A percentile compares a stretch with the other conserved stretches of the same genome.
These are phyloP conservation scores for Limnephilus auricula DNA, from an alignment of 2,888 invertebrate genomes.

Conservation along the genomic window DNA sequence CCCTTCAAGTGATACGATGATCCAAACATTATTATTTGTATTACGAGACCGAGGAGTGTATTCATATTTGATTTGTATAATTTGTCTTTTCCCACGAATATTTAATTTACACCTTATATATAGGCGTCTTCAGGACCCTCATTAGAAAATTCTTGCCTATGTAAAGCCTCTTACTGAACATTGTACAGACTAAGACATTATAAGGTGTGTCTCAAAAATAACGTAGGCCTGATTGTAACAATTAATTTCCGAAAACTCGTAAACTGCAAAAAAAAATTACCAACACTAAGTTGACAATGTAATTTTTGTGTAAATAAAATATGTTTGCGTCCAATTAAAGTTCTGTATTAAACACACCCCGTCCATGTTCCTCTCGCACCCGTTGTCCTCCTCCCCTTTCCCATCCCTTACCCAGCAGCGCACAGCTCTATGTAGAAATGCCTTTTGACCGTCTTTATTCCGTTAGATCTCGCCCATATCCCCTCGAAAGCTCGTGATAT, in stretches of 20 bases:
- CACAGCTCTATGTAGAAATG: background rate
- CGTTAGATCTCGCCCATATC: constrained; percentile 53
- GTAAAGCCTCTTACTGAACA: background rate
- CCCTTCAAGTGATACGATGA: too few relatives aligned
- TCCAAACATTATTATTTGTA: too few relatives aligned
- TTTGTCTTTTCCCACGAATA: background rate
- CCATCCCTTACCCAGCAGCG: background rate
- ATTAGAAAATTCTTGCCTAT: background rate
- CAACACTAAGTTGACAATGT: background rate
- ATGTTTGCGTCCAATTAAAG: background rate
- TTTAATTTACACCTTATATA: background rate
- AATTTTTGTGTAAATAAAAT: background rate
- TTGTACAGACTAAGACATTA: too few relatives aligned
- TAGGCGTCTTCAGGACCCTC: background rate
- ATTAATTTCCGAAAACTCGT: background rate
- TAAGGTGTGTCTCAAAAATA: background rate
- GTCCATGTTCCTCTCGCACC: background rate
- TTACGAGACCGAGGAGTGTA: too few relatives aligned
- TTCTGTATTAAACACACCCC: background rate
- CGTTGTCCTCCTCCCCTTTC: background rate
- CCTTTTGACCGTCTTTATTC: constrained; percentile 55
- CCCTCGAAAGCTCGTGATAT: constrained; percentile 56
- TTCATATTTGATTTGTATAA: background rate
- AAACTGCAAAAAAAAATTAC: too few relatives aligned
- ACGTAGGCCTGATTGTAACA: background rate